phyloP scores from a whole-genome alignment of 2,113 vertebrate genomes.

The Nycticebus coucang region DNA sequence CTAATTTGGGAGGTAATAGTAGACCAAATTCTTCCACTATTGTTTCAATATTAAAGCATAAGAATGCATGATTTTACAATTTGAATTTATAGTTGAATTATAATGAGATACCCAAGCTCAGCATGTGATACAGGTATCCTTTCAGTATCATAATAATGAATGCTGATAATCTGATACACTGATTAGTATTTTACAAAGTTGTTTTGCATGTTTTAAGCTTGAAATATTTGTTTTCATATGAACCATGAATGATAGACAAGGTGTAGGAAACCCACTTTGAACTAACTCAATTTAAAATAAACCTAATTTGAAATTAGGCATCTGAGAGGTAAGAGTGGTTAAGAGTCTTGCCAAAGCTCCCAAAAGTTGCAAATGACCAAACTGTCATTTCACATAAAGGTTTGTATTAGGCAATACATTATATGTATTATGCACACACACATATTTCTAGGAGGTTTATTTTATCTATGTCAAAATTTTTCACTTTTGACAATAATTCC shows the following conservation, averaged over 20 bases:
- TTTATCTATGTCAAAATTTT: background rate
- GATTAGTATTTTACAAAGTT: constrained; percentile 2
- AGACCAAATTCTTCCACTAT: background rate
- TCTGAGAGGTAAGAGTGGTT: background rate
- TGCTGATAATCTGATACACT: background rate
- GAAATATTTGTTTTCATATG: constrained; percentile 1
- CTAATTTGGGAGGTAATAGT: background rate
- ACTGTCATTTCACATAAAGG: background rate
- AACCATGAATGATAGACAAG: background rate
- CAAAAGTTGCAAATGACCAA: background rate
- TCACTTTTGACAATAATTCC: background rate
- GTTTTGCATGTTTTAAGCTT: background rate
- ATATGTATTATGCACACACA: background rate
- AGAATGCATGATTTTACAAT: background rate
- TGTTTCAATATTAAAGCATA: background rate
- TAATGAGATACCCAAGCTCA: background rate
- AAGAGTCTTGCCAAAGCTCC: background rate
- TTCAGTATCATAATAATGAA: background rate
- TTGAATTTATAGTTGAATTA: background rate
- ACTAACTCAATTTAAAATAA: constrained; percentile 18
- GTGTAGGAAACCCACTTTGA: background rate
- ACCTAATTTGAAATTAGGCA: background rate
- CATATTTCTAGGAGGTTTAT: background rate
- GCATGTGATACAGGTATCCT: background rate
- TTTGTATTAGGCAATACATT: background rate